Evolutionary conservation across 2,888 invertebrate genomes (phyloP).

Genomic region (Cryptops parisi): DNA sequence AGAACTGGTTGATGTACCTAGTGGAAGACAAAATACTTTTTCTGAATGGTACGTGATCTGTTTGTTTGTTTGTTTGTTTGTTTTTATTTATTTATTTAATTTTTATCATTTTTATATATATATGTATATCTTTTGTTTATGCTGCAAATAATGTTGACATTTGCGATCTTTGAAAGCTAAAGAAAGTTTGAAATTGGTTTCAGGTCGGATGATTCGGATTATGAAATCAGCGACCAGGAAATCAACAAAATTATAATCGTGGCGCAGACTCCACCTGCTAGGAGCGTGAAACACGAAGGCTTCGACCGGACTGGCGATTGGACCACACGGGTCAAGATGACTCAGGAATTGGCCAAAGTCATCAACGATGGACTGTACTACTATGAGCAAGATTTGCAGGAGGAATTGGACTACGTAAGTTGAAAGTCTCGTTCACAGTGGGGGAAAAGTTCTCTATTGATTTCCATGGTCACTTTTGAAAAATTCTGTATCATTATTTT

Average conservation of each 20-base stretch:
- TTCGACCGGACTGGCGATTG: conserved; percentile 82
- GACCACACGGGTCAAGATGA: conserved; percentile 81
- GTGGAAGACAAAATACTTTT: conserved; percentile 67
- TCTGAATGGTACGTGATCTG: conserved; percentile 48
- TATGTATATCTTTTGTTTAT: too few relatives aligned
- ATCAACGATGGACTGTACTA: conserved; percentile 94
- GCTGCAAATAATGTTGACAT: too few relatives aligned
- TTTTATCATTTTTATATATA: too few relatives aligned
- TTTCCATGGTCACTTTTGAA: conserved; percentile 16
- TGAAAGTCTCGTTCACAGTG: too few relatives aligned
- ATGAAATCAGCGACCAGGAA: conserved; percentile 82
- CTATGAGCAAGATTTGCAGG: conserved; percentile 92
- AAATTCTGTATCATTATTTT: too few relatives aligned
- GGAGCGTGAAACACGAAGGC: conserved; percentile 66
- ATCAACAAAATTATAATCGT: conserved; percentile 89
- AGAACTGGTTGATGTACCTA: conserved; percentile 60
- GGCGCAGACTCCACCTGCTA: conserved; percentile 51
- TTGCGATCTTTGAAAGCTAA: too few relatives aligned
- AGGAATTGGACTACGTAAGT: conserved; percentile 41
- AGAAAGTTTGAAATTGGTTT: too few relatives aligned
- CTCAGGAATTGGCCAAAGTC: conserved; percentile 82
- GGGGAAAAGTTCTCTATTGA: neutral
- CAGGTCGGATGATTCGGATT: conserved; percentile 45
- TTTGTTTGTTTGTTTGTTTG: neutral
- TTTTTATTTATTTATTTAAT: neutral